These are phyloP conservation scores for Anaspis maculata DNA, from an alignment of 2,888 invertebrate species.

Conservation along the genomic window DNA sequence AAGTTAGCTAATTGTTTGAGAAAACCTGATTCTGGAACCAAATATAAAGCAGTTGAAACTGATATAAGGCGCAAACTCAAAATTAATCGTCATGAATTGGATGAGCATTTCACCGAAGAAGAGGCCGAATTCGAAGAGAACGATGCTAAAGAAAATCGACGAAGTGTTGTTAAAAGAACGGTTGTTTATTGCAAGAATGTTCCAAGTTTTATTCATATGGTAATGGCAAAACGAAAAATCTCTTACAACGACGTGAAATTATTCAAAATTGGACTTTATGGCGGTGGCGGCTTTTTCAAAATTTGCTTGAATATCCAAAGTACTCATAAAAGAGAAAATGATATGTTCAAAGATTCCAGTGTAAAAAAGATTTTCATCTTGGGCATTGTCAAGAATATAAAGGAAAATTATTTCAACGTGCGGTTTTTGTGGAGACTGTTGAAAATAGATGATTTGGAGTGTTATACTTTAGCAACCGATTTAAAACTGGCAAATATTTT, in stretches of 20 bases:
- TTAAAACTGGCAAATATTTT: conserved; percentile 1
- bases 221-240: not conserved
- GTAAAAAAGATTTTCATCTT: conserved; percentile 1
- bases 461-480: not conserved
- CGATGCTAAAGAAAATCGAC: not conserved
- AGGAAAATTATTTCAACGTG: not conserved
- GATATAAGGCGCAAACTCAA: too few relatives aligned
- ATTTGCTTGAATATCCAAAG: not conserved
- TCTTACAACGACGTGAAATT: not conserved
- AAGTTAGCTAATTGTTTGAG: not conserved
- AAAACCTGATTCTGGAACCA: too few relatives aligned
- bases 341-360: not conserved
- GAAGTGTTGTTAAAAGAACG: not conserved
- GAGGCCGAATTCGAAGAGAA: not conserved
- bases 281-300: not conserved
- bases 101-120: too few relatives aligned
- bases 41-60: too few relatives aligned
- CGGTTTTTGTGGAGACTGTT: not conserved
- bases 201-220: not conserved
- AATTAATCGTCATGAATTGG: too few relatives aligned
- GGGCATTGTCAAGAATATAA: not conserved
- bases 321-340: not conserved
- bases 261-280: not conserved
- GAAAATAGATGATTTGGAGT: not conserved
- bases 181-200: not conserved